Evolutionary conservation across 2,888 invertebrate genomes (phyloP).

Genomic region (Piscicola geometra): DNA sequence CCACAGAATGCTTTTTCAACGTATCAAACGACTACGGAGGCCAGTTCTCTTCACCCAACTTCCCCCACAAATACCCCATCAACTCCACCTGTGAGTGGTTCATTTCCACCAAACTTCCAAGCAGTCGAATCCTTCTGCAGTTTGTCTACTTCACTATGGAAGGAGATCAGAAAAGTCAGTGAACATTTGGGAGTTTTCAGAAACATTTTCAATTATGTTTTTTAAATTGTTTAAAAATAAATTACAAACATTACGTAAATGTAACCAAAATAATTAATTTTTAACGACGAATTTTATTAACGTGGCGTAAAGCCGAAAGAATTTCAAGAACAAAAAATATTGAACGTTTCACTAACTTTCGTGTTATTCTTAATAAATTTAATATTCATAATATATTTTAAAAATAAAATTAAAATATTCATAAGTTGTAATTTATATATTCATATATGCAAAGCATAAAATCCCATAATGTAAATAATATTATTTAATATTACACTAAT

Average conservation of each 20-base stretch:
- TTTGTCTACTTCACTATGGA: slow-evolving; percentile 83
- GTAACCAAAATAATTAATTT: too few relatives aligned
- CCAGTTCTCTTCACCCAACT: slow-evolving; percentile 79
- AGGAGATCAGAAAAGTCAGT: slow-evolving; percentile 67
- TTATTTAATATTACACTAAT: neutral
- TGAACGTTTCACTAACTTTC: too few relatives aligned
- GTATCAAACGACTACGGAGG: slow-evolving; percentile 63
- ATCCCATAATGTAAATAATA: too few relatives aligned
- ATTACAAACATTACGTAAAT: too few relatives aligned
- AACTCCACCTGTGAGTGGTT: slow-evolving; percentile 85
- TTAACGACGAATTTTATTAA: too few relatives aligned
- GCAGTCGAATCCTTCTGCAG: slow-evolving; percentile 81
- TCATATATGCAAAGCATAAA: neutral
- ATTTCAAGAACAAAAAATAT: too few relatives aligned
- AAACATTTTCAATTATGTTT: too few relatives aligned
- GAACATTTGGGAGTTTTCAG: too few relatives aligned
- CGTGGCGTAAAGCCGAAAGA: too few relatives aligned
- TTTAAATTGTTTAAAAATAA: too few relatives aligned
- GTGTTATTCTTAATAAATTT: too few relatives aligned
- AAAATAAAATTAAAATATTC: slow-evolving; percentile 1
- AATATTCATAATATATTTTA: neutral
- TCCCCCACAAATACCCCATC: slow-evolving; percentile 77
- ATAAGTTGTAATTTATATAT: neutral
- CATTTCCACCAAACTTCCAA: slow-evolving; percentile 76
- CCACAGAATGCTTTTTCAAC: slow-evolving; percentile 80